phyloP scores from a whole-genome alignment of 2,797 vertebrate genomes.

The Argyrosomus regius region DNA sequence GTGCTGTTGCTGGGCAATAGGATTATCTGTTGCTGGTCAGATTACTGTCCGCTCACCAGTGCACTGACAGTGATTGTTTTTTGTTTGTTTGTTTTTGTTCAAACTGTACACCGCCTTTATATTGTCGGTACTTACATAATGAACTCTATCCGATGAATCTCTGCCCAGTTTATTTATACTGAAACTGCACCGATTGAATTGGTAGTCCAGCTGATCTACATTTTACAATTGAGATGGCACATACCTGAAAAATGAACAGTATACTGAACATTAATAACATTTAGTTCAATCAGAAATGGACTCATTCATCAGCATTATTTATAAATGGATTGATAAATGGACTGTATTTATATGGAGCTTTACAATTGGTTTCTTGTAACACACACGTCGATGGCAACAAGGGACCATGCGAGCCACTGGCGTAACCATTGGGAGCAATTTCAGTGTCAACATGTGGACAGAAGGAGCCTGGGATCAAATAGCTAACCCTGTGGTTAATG shows the following conservation, averaged over 20 bases:
- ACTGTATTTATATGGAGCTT: not conserved
- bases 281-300: not conserved
- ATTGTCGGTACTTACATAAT: conserved; percentile 23
- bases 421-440: not conserved
- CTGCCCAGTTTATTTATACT: conserved; percentile 1
- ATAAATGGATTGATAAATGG: not conserved
- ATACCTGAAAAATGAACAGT: too few relatives aligned
- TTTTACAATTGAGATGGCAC: not conserved
- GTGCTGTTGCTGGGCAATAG: conserved; percentile 79
- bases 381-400: not conserved
- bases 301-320: not conserved
- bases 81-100: conserved; percentile 5
- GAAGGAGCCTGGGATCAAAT: not conserved
- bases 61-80: conserved; percentile 32
- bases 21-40: conserved; percentile 79
- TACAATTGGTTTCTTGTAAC: not conserved
- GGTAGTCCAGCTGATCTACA: not conserved
- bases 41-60: conserved; percentile 65
- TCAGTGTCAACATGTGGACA: not conserved
- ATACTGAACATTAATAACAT: not conserved
- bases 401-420: not conserved
- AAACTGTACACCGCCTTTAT: conserved; percentile 14
- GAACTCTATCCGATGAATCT: not conserved
- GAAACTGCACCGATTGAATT: not conserved
- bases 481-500: not conserved